These are phyloP conservation scores for Zapus hudsonius DNA, from an alignment of 2,113 vertebrate species.

Conservation along the genomic window DNA sequence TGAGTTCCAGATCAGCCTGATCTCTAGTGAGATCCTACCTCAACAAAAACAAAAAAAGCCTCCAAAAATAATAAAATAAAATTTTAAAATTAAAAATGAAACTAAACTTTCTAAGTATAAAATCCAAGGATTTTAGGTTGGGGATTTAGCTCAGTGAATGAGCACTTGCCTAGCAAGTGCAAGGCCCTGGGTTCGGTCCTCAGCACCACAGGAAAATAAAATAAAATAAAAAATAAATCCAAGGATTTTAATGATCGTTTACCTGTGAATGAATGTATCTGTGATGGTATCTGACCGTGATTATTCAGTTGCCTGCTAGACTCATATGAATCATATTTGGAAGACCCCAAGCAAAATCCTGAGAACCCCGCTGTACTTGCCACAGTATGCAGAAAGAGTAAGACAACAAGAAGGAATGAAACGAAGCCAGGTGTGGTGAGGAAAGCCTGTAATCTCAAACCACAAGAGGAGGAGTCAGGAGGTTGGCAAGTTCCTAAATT, in stretches of 20 bases:
- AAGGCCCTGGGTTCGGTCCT: no score
- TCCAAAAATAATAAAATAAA: no score
- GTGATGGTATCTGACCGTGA: neutral
- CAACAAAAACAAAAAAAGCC: no score
- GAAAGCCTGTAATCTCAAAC: neutral
- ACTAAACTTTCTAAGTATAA: conserved; percentile 45
- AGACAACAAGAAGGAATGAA: conserved; percentile 18
- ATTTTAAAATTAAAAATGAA: no score
- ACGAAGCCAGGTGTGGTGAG: neutral
- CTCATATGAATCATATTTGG: neutral
- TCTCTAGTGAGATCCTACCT: no score
- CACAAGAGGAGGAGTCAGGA: neutral
- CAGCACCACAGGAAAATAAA: no score
- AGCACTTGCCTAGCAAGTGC: no score
- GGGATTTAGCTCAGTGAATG: no score
- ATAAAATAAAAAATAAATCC: no score
- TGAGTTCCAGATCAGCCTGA: no score
- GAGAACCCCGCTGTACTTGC: conserved; percentile 2
- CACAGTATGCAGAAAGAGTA: neutral
- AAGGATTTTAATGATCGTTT: neutral
- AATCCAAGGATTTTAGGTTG: neutral
- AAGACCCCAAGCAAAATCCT: neutral
- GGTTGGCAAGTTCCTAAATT: neutral
- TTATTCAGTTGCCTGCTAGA: conserved; percentile 8
- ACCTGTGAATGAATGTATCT: neutral